Evolutionary conservation across 2,113 vertebrate species (phyloP).

Genomic region (Semicossyphus pulcher): DNA sequence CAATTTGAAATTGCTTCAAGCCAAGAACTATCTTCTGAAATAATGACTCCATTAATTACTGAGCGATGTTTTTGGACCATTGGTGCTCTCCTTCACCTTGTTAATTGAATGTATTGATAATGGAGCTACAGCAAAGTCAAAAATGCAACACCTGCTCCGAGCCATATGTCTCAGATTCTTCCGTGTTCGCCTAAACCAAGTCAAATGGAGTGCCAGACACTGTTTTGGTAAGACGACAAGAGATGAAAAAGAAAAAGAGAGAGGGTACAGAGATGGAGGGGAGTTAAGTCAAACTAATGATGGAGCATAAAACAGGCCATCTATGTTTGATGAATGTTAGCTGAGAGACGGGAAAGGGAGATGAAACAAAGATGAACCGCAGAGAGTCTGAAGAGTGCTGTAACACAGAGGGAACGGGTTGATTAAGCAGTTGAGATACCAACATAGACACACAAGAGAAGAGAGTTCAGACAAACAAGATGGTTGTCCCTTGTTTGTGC

Average conservation of each 20-base stretch:
- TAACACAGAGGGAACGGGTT: conserved; percentile 16
- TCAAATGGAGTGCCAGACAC: conserved; percentile 23
- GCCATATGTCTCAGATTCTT: not conserved
- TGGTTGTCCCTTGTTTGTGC: not conserved
- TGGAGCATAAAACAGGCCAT: conserved; percentile 40
- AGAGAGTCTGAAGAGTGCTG: conserved; percentile 11
- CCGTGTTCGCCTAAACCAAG: conserved; percentile 50
- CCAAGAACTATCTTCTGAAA: conserved; percentile 44
- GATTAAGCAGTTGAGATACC: conserved; percentile 21
- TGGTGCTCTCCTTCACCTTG: not conserved
- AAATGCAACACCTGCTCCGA: conserved; percentile 17
- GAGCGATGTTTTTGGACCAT: not conserved
- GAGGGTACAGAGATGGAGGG: conserved; percentile 24
- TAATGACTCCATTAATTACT: conserved; percentile 67
- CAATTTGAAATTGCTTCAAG: conserved; percentile 25
- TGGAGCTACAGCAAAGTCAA: conserved; percentile 23
- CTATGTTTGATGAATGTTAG: conserved; percentile 60
- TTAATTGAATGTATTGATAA: conserved; percentile 61
- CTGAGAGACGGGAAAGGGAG: conserved; percentile 30
- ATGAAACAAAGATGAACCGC: conserved; percentile 59
- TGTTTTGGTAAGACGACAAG: conserved; percentile 12
- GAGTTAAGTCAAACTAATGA: conserved; percentile 55
- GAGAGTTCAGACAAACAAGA: conserved; percentile 26
- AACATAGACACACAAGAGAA: not conserved
- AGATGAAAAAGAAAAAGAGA: conserved; percentile 11